phyloP scores from a whole-genome alignment of 2,888 invertebrate species.

The Erebia aethiops region DNA sequence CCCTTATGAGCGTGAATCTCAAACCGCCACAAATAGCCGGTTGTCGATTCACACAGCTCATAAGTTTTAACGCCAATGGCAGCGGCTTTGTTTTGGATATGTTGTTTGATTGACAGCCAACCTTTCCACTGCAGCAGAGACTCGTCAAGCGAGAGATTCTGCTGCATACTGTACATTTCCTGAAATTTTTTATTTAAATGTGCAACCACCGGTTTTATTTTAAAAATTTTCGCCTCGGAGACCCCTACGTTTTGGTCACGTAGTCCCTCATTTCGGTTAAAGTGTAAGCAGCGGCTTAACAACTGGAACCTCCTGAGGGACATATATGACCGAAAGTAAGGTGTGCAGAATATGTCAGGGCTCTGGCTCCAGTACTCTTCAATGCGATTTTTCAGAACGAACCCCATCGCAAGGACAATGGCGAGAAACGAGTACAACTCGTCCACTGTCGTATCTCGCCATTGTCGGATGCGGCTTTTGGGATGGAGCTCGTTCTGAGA shows the following conservation, averaged over 20 bases:
- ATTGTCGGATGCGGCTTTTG: not conserved
- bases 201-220: no score
- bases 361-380: not conserved
- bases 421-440: no score
- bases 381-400: not conserved
- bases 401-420: not conserved
- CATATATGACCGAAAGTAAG: no score
- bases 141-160: not conserved
- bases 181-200: no score
- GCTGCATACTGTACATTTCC: no score
- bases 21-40: not conserved
- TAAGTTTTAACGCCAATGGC: not conserved
- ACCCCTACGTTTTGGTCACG: not conserved
- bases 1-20: no score
- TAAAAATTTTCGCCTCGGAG: no score
- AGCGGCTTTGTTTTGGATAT: not conserved
- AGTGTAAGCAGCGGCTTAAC: not conserved
- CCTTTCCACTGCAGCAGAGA: not conserved
- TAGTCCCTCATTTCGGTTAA: not conserved
- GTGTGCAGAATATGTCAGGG: no score
- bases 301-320: not conserved
- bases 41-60: not conserved
- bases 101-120: not conserved
- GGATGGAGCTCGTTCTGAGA: not conserved
- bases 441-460: not conserved